Base-by-base conservation (phyloP, 2,797 vertebrate species). In the Poecilia velifera region DNA sequence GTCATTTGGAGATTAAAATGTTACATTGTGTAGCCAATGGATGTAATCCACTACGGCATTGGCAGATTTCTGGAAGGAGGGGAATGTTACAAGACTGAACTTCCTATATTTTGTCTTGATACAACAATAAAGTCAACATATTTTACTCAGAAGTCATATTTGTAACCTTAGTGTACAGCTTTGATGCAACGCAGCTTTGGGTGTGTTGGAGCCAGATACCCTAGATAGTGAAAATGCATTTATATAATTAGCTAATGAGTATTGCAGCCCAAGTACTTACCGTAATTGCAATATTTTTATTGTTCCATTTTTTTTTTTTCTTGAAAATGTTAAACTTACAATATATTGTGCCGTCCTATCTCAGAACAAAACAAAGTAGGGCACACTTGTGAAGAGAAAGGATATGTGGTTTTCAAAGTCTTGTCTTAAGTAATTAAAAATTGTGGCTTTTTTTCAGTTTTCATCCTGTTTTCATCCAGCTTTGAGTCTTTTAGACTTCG, bases 41-140 rank as follows among this genome's bases (percentile, higher is more conserved):
- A 47, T 14, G 43, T 88, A 89, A 91, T 94, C 88, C 94, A 91
- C 78, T 84, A 82, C 87, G 89, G 84, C 88, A 92, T 88, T 90
- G 12, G 85, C 85, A 82, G 76, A 77, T 84, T 84, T 81, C 87
- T 85, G 82, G 84, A 92, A 76, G 84, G 88, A 83, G 86, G 62
- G 86, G 86, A 88, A 57, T n/a, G 51, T 75, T 87, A 73, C 49
- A n/a, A 86, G 78, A 83, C 4, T n/a, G 39, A 43, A 25, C n/a
- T 28, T 71, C 25, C 5, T 25, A 28, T 28, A 28, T 71, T 46
- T 16, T 28, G n/a, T 71, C 68, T 71, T 28, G 6, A 45, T 13
- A 28, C 22, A n/a, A 16, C 25, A 70, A 64, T 20, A 43, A 70
- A 41, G 20, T 18, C 31, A 39, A 9, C 6, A 66, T 39, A 62